Conservation (phyloP, 1,140 invertebrate genomes). For the Ooceraea biroi region DNA sequence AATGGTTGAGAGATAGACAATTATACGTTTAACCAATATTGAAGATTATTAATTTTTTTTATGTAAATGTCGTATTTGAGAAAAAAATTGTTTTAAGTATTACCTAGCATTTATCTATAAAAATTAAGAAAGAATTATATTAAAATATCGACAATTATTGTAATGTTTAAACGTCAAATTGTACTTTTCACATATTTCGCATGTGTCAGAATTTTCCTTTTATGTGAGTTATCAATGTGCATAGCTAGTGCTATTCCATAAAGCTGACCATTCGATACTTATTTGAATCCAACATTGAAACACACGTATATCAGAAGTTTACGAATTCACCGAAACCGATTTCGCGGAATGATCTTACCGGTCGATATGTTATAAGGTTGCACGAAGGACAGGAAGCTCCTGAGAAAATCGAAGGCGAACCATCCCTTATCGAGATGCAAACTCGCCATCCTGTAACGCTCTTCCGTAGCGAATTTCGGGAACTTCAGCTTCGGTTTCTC, state of each 20-base stretch:
- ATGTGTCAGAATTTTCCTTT: not conserved
- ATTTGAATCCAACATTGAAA: not conserved
- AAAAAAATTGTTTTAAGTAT: not conserved
- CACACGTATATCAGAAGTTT: not conserved
- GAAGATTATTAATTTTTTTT: not conserved
- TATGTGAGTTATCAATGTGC: not conserved
- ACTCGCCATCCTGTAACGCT: constrained; percentile 85
- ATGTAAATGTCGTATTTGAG: not conserved
- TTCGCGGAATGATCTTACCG: constrained; percentile 79
- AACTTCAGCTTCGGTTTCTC: constrained; percentile 80
- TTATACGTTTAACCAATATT: too few species aligned
- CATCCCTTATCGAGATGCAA: constrained; percentile 86
- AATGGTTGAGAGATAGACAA: too few species aligned
- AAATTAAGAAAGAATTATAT: not conserved
- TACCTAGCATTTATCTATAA: not conserved
- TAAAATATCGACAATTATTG: not conserved
- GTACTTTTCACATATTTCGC: not conserved
- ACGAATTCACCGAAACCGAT: not conserved
- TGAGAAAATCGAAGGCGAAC: constrained; percentile 87
- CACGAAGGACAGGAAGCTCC: constrained; percentile 86
- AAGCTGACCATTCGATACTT: not conserved
- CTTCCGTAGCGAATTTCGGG: constrained; percentile 77
- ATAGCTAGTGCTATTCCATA: not conserved
- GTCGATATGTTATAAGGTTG: constrained; percentile 87
- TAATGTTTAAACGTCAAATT: not conserved